Base-by-base conservation (phyloP, 2,113 vertebrate genomes). In the Trichomycterus rosablanca region DNA sequence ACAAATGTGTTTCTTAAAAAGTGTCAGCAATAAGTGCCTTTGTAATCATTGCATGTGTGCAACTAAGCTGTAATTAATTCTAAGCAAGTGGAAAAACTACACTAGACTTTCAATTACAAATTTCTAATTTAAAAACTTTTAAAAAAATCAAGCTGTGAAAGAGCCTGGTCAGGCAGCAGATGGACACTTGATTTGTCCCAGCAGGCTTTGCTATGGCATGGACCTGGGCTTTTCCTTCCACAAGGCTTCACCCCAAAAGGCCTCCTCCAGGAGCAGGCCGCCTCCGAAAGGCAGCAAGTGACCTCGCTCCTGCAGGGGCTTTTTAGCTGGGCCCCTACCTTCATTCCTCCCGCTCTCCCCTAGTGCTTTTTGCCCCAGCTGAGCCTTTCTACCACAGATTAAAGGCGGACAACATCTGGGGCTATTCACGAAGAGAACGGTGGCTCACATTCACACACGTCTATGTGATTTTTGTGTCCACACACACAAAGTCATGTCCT, bases 331-430 rank as follows among this genome's bases (percentile, higher is more conserved):
- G 51, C 37, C 86, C 85, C 81, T 84, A 86, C 84, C 82, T 78
- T 81, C 86, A 89, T 90, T 92, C 87, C 88, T 22, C 80, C 82
- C 81, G 84, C 87, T 86, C 86, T 87, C 88, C 83, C 72, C 76
- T 80, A 81, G 83, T 86, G 80, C 83, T 87, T 87, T 88, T 88
- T 89, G 79, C 86, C 84, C 87, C 87, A 89, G 80, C 87, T 86
- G 92, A 91, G 88, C 88, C 86, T 91, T 92, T 94, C 90, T 87
- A 84, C 81, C 84, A 78, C 85, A 86, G 89, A 90, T 92, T 90
- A 89, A 91, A 88, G 85, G 88, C 88, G 81, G 84, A 83, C 86
- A 94, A 88, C 89, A 89, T 89, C 88, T 89, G 88, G 88, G 84
- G 81, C 88, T 83, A 87, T 93, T 92, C 83, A 87, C 76, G 64